Conservation (phyloP, 2,113 vertebrate genomes). For the Eolophus roseicapilla region DNA sequence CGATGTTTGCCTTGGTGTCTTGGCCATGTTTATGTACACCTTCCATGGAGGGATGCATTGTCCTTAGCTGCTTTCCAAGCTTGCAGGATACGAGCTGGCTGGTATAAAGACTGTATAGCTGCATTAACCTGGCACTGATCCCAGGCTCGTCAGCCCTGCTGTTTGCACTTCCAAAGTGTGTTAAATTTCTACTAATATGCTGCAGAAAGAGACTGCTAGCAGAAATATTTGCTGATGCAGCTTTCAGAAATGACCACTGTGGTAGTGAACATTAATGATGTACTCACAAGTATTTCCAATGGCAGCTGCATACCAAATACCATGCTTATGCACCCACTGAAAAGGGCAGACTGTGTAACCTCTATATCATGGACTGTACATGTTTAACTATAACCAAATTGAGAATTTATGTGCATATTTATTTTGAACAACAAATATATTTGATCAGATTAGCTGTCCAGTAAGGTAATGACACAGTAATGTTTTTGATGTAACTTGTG, state of each 20-base stretch:
- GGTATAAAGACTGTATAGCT: not conserved
- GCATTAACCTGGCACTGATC: slow-evolving; percentile 2
- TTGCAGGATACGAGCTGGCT: not conserved
- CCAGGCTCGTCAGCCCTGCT: not conserved
- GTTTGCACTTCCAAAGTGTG: slow-evolving; percentile 23
- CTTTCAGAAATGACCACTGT: slow-evolving; percentile 6
- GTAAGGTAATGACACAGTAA: not conserved
- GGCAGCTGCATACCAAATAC: not conserved
- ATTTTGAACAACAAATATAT: not conserved
- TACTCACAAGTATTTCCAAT: not conserved
- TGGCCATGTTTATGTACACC: not conserved
- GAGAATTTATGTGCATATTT: not conserved
- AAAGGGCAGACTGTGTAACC: not conserved
- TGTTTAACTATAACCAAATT: not conserved
- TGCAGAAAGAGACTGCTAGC: slow-evolving; percentile 5
- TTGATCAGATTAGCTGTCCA: not conserved
- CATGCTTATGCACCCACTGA: not conserved
- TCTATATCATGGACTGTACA: not conserved
- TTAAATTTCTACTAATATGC: slow-evolving; percentile 12
- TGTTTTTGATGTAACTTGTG: not conserved
- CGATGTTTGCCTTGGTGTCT: not conserved
- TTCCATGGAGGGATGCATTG: not conserved
- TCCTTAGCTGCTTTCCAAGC: not conserved
- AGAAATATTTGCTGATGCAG: slow-evolving; percentile 34
- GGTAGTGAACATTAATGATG: not conserved